Evolutionary conservation across 2,113 vertebrate genomes (phyloP).

Genomic region (Pelecanus crispus): DNA sequence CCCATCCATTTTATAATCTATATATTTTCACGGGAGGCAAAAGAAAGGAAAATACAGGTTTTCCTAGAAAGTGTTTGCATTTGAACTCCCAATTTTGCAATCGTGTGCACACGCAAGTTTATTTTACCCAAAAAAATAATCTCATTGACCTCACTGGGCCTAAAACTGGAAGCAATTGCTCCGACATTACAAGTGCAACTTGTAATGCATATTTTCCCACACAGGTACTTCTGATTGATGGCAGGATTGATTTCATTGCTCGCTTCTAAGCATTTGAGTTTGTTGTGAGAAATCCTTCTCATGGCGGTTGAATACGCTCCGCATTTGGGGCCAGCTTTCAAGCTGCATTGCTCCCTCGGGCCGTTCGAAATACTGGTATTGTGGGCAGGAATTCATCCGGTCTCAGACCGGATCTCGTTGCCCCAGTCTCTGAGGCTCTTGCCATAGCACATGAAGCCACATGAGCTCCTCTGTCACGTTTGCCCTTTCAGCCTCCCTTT

Average conservation of each 20-base stretch:
- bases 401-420: background rate
- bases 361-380: background rate
- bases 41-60: background rate
- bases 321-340: background rate
- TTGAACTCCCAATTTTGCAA: background rate
- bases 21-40: background rate
- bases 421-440: background rate
- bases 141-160: background rate
- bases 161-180: background rate
- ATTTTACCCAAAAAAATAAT: background rate
- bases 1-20: background rate
- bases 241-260: background rate
- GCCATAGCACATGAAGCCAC: background rate
- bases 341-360: background rate
- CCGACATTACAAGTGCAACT: background rate
- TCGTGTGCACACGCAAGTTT: background rate
- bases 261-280: background rate
- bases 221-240: background rate
- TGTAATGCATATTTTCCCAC: background rate
- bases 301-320: rapidly evolving
- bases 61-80: background rate
- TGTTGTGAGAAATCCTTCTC: background rate
- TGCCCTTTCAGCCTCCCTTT: background rate
- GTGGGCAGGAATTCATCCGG: background rate
- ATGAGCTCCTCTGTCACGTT: background rate